These are phyloP conservation scores for Hyppa rectilinea DNA, from an alignment of 2,888 invertebrate genomes.

Conservation along the genomic window DNA sequence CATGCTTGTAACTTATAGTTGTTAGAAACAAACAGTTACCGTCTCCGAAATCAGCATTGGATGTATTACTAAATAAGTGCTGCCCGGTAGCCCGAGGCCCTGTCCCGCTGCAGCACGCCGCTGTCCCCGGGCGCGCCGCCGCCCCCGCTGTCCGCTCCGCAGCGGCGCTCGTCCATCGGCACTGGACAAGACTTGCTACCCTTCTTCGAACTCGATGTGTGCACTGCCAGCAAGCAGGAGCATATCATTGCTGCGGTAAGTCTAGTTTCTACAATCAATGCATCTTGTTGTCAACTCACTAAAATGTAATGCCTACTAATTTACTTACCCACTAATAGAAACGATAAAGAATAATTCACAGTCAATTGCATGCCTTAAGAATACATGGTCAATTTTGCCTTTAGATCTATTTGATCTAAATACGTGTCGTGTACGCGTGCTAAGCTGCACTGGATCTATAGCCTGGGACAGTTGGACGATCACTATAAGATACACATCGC, in stretches of 20 bases:
- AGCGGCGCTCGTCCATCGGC: constrained; percentile 80
- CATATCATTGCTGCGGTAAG: constrained; percentile 96
- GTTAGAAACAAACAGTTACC: too few species aligned
- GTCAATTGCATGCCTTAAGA: neutral
- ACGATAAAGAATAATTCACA: neutral
- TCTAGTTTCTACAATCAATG: constrained; percentile 8
- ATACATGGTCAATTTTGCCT: neutral
- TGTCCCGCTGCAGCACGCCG: constrained; percentile 96
- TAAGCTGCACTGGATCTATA: neutral
- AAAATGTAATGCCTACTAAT: constrained; percentile 15
- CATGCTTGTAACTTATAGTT: too few species aligned
- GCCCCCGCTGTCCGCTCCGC: constrained; percentile 74
- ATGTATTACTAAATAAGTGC: too few species aligned
- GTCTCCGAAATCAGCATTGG: too few species aligned
- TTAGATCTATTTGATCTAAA: neutral
- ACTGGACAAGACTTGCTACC: constrained; percentile 92
- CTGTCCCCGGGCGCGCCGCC: constrained; percentile 93
- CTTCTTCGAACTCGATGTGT: constrained; percentile 95
- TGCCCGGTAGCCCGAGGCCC: constrained; percentile 96
- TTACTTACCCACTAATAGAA: neutral
- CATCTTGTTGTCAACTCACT: neutral
- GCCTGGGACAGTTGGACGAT: neutral
- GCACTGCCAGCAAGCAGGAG: constrained; percentile 97
- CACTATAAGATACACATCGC: neutral
- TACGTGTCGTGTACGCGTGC: neutral